Evolutionary conservation across 2,113 vertebrate species (phyloP).

Genomic region (Cairina moschata): DNA sequence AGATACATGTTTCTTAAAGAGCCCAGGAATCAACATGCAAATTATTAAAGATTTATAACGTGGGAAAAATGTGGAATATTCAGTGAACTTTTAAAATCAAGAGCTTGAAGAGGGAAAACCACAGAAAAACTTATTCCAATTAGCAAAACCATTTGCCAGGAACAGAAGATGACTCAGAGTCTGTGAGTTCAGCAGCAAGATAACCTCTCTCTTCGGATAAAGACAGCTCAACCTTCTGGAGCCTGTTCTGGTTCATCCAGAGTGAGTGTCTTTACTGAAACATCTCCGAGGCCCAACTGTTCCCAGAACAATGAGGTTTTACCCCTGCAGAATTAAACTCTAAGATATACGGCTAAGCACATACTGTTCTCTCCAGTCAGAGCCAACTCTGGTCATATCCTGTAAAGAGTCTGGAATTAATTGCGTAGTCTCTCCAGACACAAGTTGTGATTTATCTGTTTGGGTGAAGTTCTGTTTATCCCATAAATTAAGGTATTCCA

Average conservation of each 20-base stretch:
- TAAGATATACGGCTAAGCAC: not conserved
- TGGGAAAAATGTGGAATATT: not conserved
- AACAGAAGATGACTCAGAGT: slow-evolving; percentile 33
- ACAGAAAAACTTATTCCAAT: not conserved
- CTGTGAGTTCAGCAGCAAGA: not conserved
- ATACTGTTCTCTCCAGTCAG: not conserved
- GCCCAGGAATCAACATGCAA: not conserved
- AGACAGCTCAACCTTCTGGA: slow-evolving; percentile 16
- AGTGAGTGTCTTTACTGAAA: not conserved
- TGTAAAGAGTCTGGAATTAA: slow-evolving; percentile 10
- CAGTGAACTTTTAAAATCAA: slow-evolving; percentile 31
- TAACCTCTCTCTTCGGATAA: not conserved
- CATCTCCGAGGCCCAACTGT: not conserved
- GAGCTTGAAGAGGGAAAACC: not conserved
- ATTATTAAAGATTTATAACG: not conserved
- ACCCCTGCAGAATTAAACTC: not conserved
- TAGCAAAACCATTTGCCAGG: slow-evolving; percentile 10
- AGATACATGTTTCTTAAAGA: not conserved
- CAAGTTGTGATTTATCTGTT: slow-evolving; percentile 21
- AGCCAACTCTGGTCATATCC: not conserved
- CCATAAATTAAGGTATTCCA: not conserved
- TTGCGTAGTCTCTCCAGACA: not conserved
- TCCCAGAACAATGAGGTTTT: not conserved
- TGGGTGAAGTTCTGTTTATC: not conserved
- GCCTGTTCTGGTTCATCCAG: not conserved